phyloP scores from a whole-genome alignment of 1,140 invertebrate species.

The Mamestra configurata region DNA sequence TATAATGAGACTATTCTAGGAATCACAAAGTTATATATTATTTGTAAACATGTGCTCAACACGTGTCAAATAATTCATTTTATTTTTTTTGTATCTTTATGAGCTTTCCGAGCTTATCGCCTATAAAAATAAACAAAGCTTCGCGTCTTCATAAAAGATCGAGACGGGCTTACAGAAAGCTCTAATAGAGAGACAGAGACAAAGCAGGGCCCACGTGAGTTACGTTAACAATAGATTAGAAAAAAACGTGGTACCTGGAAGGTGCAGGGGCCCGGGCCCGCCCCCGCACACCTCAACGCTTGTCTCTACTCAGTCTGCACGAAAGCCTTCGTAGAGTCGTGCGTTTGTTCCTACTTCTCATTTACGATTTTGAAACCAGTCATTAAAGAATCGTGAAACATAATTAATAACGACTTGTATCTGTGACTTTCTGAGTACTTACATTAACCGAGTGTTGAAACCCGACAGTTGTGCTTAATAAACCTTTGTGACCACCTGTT shows the following conservation, averaged over 20 bases:
- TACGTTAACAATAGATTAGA: constrained; percentile 83
- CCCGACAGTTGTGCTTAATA: constrained; percentile 64
- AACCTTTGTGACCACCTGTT: constrained; percentile 73
- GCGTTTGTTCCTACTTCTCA: constrained; percentile 19
- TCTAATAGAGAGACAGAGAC: constrained; percentile 65
- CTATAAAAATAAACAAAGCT: constrained; percentile 79
- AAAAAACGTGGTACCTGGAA: constrained; percentile 83
- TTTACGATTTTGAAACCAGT: constrained; percentile 15
- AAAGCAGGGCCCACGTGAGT: constrained; percentile 75
- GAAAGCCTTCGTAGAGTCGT: constrained; percentile 70
- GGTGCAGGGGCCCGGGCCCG: constrained; percentile 70
- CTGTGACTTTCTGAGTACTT: constrained; percentile 49
- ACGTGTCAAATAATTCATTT: constrained; percentile 63
- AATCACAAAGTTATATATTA: neutral
- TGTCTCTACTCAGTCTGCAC: constrained; percentile 72
- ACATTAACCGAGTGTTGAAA: constrained; percentile 64
- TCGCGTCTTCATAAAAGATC: constrained; percentile 56
- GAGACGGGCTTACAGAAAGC: constrained; percentile 56
- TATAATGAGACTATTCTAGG: neutral
- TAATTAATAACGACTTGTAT: constrained; percentile 54
- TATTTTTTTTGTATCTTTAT: constrained; percentile 62
- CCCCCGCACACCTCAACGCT: constrained; percentile 62
- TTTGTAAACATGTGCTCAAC: constrained; percentile 47
- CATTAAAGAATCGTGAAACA: constrained; percentile 7
- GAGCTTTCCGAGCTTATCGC: constrained; percentile 64